Evolutionary conservation across 2,888 invertebrate genomes (phyloP), one percentile per base, ranked within the genome.

Genomic region (Plutella xylostella): DNA sequence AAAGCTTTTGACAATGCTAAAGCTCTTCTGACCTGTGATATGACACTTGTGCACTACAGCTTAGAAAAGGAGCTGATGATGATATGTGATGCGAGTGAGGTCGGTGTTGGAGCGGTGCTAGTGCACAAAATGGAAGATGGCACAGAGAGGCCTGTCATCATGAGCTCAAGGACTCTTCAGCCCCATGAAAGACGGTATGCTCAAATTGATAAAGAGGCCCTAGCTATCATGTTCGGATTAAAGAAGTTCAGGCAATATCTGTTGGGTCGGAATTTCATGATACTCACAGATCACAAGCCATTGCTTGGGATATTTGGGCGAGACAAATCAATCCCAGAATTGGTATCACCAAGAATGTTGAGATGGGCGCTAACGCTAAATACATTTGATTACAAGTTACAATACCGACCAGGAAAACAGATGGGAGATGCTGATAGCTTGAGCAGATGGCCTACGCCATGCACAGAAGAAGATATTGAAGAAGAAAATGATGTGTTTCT

Each of bases 201-300:
- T 2, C 56, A 57, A 41, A 45, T 59, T 19, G 57, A 59, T 34
- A 49, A 52, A 22, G 58, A 56, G 51, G 68, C 65, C 4, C 51
- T 65, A 9, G 55, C 60, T 12, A 52, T 68, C 11, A 52, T 68
- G 11, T 72, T 54, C 48, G 66, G 63, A 1, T 54, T 71, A 4
- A 55, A 58, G 37, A 57, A 61, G 50, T 68, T 71, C 49, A 57
- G n/a, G n/a, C n/a, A n/a, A n/a, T n/a, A n/a, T n/a, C n/a, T n/a
- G n/a, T n/a, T n/a, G n/a, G n/a, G n/a, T n/a, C n/a, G n/a, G n/a
- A n/a, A n/a, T n/a, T n/a, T n/a, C n/a, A n/a, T n/a, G n/a, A n/a
- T n/a, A n/a, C n/a, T n/a, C n/a, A n/a, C n/a, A n/a, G n/a, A n/a
- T n/a, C n/a, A n/a, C n/a, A n/a, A n/a, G n/a, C n/a, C n/a, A n/a